Percentiles rank a stretch among this genome's conserved stretches.
Conservation (phyloP, 2,888 invertebrate species). For the Eucriotettix oculatus region DNA sequence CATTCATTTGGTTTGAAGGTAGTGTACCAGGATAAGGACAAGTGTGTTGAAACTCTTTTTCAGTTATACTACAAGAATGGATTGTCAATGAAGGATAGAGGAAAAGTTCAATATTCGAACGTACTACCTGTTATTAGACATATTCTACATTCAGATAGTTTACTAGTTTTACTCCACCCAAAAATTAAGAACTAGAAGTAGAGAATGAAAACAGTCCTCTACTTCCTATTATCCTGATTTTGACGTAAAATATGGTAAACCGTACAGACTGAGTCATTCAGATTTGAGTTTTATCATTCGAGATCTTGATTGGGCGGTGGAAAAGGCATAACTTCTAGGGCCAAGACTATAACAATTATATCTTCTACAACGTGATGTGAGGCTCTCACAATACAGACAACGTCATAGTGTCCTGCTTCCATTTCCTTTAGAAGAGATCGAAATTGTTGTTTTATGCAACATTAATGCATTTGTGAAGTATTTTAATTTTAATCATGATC, state of each 20-base stretch:
- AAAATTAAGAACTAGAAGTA: not conserved
- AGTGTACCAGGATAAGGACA: not conserved
- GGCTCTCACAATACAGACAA: not conserved
- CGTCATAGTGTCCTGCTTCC: not conserved
- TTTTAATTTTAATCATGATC: slow-evolving; percentile 2
- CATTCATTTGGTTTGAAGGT: not conserved
- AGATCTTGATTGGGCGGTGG: not conserved
- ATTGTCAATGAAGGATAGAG: not conserved
- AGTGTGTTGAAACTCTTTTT: not conserved
- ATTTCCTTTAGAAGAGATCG: not conserved
- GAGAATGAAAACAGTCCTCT: not conserved
- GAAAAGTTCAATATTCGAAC: not conserved
- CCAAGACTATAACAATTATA: not conserved
- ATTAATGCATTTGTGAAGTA: not conserved
- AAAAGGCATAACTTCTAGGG: not conserved
- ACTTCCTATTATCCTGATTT: not conserved
- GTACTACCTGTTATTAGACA: not conserved
- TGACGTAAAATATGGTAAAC: not conserved
- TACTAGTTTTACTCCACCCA: not conserved
- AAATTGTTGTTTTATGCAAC: no score
- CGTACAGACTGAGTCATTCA: not conserved
- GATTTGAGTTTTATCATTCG: not conserved
- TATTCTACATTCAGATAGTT: not conserved
- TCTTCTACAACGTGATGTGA: not conserved
- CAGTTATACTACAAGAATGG: not conserved